Percentiles rank a stretch among this genome's conserved stretches.
These are phyloP conservation scores for Rhyacophila evoluta DNA, from an alignment of 2,888 invertebrate species.

Conservation along the genomic window DNA sequence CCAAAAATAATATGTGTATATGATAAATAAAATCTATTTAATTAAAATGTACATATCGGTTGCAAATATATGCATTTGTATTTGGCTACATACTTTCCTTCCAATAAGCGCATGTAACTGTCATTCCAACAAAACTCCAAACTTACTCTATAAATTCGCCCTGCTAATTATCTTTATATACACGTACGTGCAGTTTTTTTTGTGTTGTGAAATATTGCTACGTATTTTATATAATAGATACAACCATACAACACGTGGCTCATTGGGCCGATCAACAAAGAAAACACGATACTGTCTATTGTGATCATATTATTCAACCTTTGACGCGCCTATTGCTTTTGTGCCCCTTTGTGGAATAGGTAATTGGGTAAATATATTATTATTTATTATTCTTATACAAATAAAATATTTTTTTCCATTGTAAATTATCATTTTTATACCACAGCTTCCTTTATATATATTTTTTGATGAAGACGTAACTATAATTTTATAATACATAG, in stretches of 20 bases:
- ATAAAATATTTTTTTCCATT: too few relatives aligned
- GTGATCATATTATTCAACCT: conserved; percentile 25
- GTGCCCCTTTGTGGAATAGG: background rate
- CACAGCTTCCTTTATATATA: too few relatives aligned
- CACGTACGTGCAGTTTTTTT: background rate
- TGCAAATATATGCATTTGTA: too few relatives aligned
- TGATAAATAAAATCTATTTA: too few relatives aligned
- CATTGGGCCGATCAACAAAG: background rate
- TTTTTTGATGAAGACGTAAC: too few relatives aligned
- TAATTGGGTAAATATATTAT: background rate
- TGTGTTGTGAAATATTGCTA: background rate
- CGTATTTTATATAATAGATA: background rate
- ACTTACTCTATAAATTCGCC: background rate
- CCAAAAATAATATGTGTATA: too few relatives aligned
- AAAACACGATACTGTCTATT: background rate
- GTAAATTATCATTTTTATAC: too few relatives aligned
- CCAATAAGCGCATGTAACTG: too few relatives aligned
- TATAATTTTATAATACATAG: too few relatives aligned
- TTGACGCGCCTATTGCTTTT: background rate
- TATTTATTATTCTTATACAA: background rate
- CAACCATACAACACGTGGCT: background rate
- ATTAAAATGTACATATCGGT: too few relatives aligned
- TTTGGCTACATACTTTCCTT: too few relatives aligned
- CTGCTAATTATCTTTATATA: background rate
- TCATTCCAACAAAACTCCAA: too few relatives aligned